Conservation (phyloP, 2,113 vertebrate species). For the Corythornis cristatus region DNA sequence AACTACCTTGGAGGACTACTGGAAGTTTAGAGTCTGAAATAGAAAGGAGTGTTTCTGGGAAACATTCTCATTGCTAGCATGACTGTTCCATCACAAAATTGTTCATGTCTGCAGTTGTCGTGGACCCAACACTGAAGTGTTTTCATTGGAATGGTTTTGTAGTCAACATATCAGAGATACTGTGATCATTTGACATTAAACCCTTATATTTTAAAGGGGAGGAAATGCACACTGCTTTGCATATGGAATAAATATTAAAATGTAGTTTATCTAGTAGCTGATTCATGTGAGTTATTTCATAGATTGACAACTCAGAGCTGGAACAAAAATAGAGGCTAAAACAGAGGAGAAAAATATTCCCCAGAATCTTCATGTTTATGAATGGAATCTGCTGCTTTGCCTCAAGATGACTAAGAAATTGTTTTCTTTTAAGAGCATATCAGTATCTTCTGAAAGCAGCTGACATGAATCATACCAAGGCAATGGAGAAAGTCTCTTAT, state of each 20-base stretch:
- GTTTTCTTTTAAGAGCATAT: conserved; percentile 83
- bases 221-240: not conserved
- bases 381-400: not conserved
- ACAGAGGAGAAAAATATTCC: not conserved
- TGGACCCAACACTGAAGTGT: not conserved
- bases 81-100: not conserved
- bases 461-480: conserved; percentile 89
- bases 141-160: not conserved
- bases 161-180: not conserved
- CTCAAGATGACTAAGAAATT: conserved; percentile 26
- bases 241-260: not conserved
- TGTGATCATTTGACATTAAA: not conserved
- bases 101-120: not conserved
- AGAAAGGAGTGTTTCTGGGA: not conserved
- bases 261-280: not conserved
- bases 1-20: not conserved
- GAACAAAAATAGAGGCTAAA: not conserved
- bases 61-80: not conserved
- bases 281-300: not conserved
- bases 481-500: conserved; percentile 94
- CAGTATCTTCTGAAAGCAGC: conserved; percentile 89
- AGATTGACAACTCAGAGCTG: not conserved
- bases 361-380: not conserved
- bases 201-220: not conserved
- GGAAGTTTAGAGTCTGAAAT: not conserved